These are phyloP conservation scores for Xenopus tropicalis DNA, from an alignment of 2,113 vertebrate species.

Conservation along the genomic window DNA sequence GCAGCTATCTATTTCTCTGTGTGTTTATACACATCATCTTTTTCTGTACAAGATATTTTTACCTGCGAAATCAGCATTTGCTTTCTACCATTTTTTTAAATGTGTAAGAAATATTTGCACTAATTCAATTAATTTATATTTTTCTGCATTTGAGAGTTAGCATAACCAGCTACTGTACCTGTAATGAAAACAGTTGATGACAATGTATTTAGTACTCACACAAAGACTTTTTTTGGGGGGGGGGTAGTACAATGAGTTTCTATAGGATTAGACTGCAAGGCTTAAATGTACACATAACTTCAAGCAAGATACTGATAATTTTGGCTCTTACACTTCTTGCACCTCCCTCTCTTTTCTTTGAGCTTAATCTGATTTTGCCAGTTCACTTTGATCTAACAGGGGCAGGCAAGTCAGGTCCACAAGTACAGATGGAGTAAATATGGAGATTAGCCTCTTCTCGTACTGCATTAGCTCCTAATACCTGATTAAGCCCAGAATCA, in stretches of 20 bases:
- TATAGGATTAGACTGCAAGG: conserved; percentile 62
- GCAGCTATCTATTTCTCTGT: too few species aligned
- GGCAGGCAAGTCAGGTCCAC: conserved; percentile 77
- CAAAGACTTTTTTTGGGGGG: too few species aligned
- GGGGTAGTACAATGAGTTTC: conserved; percentile 45
- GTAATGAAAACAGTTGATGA: too few species aligned
- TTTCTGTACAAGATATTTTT: too few species aligned
- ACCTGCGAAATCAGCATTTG: too few species aligned
- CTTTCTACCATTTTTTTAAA: too few species aligned
- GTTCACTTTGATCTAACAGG: conserved; percentile 87
- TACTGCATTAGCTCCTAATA: conserved; percentile 90
- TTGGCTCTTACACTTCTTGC: conserved; percentile 66
- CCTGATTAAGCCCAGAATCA: conserved; percentile 92
- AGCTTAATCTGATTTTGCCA: conserved; percentile 89
- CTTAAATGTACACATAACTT: conserved; percentile 58
- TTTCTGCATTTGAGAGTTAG: too few species aligned
- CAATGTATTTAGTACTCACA: too few species aligned
- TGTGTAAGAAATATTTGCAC: too few species aligned
- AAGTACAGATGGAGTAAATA: conserved; percentile 94
- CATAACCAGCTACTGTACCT: too few species aligned
- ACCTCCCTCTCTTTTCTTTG: conserved; percentile 62
- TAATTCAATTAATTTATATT: too few species aligned
- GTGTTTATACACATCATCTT: too few species aligned
- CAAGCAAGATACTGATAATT: conserved; percentile 63
- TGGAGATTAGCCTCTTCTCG: conserved; percentile 91